phyloP scores from a whole-genome alignment of 2,888 invertebrate species.

The Melanostoma scalare region DNA sequence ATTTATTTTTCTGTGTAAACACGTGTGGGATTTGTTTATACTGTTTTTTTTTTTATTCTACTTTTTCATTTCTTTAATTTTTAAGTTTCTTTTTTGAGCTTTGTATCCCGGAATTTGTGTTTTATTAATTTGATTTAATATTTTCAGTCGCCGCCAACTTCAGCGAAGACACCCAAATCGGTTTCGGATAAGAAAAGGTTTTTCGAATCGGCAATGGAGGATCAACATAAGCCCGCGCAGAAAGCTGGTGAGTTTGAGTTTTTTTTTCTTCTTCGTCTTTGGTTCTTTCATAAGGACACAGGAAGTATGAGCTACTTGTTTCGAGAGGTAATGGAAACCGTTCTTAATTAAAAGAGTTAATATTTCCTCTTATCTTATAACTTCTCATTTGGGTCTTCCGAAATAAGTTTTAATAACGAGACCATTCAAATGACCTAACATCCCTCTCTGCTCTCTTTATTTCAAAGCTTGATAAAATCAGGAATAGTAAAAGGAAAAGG shows the following conservation, averaged over 20 bases:
- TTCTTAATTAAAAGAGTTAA: too few species aligned
- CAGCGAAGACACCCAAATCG: conserved; percentile 89
- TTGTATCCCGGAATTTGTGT: not conserved
- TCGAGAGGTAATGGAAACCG: too few species aligned
- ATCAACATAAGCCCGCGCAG: conserved; percentile 92
- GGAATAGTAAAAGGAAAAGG: too few species aligned
- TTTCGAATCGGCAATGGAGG: conserved; percentile 98
- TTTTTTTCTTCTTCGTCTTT: conserved; percentile 49
- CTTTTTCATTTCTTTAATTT: conserved; percentile 42
- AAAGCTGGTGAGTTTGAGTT: conserved; percentile 87
- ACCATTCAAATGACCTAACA: too few species aligned
- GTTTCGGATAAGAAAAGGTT: conserved; percentile 97
- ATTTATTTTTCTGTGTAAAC: conserved; percentile 1
- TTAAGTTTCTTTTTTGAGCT: conserved; percentile 66
- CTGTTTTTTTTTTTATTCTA: conserved; percentile 22
- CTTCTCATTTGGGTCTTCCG: too few species aligned
- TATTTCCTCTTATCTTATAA: too few species aligned
- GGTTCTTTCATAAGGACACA: too few species aligned
- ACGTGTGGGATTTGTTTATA: conserved; percentile 1
- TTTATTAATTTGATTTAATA: conserved; percentile 27
- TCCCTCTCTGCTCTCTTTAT: too few species aligned
- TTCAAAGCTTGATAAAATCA: too few species aligned
- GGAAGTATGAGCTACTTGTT: too few species aligned
- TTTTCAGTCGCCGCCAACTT: conserved; percentile 85
- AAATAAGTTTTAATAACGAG: too few species aligned